Percentiles rank a stretch among this genome's conserved stretches.
phyloP scores from a whole-genome alignment of 2,797 vertebrate species.

The Neopelma chrysocephalum region DNA sequence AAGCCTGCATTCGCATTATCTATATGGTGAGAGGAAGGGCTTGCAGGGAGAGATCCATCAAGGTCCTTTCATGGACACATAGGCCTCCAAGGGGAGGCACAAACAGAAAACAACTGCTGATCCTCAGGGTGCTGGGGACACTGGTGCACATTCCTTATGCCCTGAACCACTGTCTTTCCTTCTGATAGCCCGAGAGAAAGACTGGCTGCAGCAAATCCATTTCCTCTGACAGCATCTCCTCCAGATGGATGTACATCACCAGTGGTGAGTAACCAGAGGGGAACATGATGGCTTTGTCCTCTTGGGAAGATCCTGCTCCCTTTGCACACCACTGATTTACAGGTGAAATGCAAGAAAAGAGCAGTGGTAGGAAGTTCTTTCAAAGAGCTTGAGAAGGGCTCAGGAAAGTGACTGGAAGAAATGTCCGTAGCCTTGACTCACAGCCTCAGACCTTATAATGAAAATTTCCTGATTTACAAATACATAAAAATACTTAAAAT shows the following conservation, averaged over 20 bases:
- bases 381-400: background rate
- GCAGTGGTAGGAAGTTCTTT: background rate
- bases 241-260: background rate
- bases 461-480: background rate
- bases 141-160: background rate
- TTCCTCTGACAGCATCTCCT: background rate
- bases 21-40: background rate
- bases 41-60: background rate
- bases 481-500: background rate
- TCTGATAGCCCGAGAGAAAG: background rate
- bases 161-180: background rate
- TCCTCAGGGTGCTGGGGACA: background rate
- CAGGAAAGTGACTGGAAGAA: background rate
- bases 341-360: background rate
- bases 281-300: background rate
- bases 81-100: background rate
- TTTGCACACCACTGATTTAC: background rate
- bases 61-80: fast-evolving
- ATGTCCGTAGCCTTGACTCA: background rate
- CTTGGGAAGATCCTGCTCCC: background rate
- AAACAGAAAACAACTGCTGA: background rate
- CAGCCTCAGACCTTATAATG: background rate
- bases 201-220: background rate
- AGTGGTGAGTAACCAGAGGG: background rate
- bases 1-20: background rate